Percentiles rank a stretch among this genome's conserved stretches.
phyloP scores from a whole-genome alignment of 2,888 invertebrate species.

The Troilus luridus region DNA sequence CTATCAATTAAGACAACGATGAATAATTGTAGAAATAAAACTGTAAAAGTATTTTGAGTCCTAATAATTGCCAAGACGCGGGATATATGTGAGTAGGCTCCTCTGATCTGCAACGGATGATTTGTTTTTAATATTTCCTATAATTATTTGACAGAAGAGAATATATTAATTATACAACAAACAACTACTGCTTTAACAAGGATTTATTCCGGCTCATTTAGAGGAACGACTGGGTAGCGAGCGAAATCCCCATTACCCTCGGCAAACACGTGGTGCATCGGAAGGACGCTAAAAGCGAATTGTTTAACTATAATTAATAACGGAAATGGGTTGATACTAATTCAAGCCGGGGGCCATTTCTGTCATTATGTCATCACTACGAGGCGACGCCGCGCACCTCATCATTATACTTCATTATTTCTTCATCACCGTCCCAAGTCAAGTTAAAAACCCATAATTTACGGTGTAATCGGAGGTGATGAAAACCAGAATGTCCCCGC shows the following conservation, averaged over 20 bases:
- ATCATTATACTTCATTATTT: constrained; percentile 14
- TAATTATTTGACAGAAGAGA: too few species aligned
- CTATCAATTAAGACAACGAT: too few species aligned
- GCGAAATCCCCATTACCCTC: background rate
- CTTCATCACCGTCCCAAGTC: background rate
- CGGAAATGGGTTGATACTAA: background rate
- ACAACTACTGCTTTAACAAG: too few species aligned
- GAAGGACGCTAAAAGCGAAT: background rate
- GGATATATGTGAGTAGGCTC: too few species aligned
- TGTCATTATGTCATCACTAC: constrained; percentile 19
- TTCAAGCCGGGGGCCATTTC: background rate
- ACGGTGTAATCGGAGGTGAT: background rate
- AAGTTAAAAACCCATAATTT: constrained; percentile 32
- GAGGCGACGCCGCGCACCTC: background rate
- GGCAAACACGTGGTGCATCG: background rate
- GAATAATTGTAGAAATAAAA: too few species aligned
- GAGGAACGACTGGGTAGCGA: background rate
- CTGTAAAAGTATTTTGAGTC: too few species aligned
- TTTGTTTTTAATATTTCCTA: too few species aligned
- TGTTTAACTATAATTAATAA: background rate
- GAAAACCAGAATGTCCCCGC: background rate
- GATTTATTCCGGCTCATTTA: too few species aligned
- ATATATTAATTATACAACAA: too few species aligned
- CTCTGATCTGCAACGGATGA: too few species aligned
- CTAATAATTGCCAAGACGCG: too few species aligned